Evolutionary conservation across 2,113 vertebrate genomes (phyloP).

Genomic region (Osmerus eperlanus): DNA sequence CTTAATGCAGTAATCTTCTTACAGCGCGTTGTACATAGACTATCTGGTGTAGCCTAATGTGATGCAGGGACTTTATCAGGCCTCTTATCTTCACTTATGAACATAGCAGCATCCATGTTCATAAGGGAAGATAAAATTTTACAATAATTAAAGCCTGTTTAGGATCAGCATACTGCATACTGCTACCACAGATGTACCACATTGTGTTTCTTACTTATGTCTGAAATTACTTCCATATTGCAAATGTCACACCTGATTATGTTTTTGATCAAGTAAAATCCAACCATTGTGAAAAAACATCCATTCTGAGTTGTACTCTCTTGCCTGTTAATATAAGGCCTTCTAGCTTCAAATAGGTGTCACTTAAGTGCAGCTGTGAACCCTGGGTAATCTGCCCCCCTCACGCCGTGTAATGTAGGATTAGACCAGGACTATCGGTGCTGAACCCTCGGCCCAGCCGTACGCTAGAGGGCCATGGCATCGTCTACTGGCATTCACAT

Average conservation of each 20-base stretch:
- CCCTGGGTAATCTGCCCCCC: slow-evolving; percentile 42
- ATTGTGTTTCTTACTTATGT: too few relatives aligned
- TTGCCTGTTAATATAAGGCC: slow-evolving; percentile 11
- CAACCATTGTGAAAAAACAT: too few relatives aligned
- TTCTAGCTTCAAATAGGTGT: slow-evolving; percentile 13
- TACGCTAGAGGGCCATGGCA: not conserved
- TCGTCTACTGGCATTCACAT: not conserved
- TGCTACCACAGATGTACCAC: too few relatives aligned
- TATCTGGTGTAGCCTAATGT: slow-evolving; percentile 25
- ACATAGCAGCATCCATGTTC: too few relatives aligned
- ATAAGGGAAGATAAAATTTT: too few relatives aligned
- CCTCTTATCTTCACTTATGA: too few relatives aligned
- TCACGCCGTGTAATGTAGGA: slow-evolving; percentile 49
- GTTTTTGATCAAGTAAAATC: too few relatives aligned
- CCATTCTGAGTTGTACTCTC: slow-evolving; percentile 7
- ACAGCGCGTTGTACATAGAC: slow-evolving; percentile 60
- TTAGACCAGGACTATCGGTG: slow-evolving; percentile 30
- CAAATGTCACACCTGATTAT: too few relatives aligned
- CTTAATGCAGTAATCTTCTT: slow-evolving; percentile 77
- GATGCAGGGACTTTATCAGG: slow-evolving; percentile 49
- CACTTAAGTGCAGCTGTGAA: not conserved
- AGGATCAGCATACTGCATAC: too few relatives aligned
- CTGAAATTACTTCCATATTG: too few relatives aligned
- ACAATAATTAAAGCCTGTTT: too few relatives aligned
- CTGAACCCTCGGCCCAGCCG: not conserved